Conservation (phyloP, 2,888 invertebrate species). For the Pseudanteris insignis region DNA sequence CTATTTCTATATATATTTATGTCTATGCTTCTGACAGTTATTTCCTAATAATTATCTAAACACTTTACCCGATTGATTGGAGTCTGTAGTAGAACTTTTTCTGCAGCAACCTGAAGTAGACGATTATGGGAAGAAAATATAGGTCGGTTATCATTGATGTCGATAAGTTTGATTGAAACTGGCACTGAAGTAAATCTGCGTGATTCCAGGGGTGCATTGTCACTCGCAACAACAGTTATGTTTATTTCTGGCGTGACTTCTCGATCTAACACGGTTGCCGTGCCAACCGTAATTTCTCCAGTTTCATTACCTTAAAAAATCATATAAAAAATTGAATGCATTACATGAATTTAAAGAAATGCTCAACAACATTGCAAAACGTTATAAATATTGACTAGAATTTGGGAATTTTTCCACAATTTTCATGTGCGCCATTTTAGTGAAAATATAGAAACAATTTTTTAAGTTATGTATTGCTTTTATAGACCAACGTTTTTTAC, state of each 20-base stretch:
- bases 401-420: too few relatives aligned
- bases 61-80: slow-evolving; percentile 74
- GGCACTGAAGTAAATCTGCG: slow-evolving; percentile 79
- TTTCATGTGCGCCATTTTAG: too few relatives aligned
- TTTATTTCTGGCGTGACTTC: slow-evolving; percentile 77
- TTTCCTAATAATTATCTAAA: too few relatives aligned
- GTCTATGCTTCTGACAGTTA: too few relatives aligned
- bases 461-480: too few relatives aligned
- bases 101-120: slow-evolving; percentile 78
- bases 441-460: too few relatives aligned
- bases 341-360: too few relatives aligned
- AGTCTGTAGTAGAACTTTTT: slow-evolving; percentile 82
- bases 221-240: slow-evolving; percentile 82
- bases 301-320: slow-evolving; percentile 68
- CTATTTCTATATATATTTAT: too few relatives aligned
- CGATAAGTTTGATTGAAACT: slow-evolving; percentile 79
- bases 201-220: slow-evolving; percentile 77
- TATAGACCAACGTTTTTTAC: too few relatives aligned
- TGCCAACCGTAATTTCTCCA: slow-evolving; percentile 81
- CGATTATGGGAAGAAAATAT: slow-evolving; percentile 81
- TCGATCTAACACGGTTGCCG: slow-evolving; percentile 79
- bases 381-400: too few relatives aligned
- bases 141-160: slow-evolving; percentile 91
- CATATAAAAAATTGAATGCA: too few relatives aligned
- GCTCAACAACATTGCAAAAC: too few relatives aligned